A percentile compares a stretch with the other conserved stretches of the same genome.
Conservation (phyloP, 2,113 vertebrate genomes). For the Donacobius atricapilla region DNA sequence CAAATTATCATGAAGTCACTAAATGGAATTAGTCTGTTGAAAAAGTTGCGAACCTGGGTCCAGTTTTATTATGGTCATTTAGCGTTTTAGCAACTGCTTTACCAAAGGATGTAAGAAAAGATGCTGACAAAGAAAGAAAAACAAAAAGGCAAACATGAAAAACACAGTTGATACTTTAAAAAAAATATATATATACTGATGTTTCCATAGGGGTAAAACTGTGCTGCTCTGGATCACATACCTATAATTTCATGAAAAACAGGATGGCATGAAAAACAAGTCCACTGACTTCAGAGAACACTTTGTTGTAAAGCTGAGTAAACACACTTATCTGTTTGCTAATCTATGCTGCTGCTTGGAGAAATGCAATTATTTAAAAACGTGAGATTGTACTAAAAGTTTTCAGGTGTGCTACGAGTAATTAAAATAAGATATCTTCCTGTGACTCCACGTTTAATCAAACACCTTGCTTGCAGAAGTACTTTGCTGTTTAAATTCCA, state of each 20-base stretch:
- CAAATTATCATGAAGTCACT: background rate
- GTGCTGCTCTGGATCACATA: background rate
- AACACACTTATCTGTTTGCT: background rate
- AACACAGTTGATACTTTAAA: background rate
- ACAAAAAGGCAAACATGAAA: background rate
- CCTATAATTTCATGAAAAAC: background rate
- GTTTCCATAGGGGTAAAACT: background rate
- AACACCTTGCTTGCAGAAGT: background rate
- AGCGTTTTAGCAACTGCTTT: background rate
- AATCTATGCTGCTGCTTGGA: background rate
- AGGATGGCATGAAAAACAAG: background rate
- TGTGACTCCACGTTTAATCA: background rate
- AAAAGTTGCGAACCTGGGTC: background rate
- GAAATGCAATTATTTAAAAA: background rate
- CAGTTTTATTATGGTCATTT: background rate
- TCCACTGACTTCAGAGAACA: background rate
- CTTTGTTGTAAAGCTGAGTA: background rate
- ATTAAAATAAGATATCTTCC: background rate
- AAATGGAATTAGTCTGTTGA: background rate
- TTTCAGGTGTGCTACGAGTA: background rate
- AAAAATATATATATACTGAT: background rate
- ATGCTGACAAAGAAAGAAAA: background rate
- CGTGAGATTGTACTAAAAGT: background rate
- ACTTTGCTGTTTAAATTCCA: conserved; percentile 9
- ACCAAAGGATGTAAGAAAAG: background rate